Base-by-base conservation (phyloP, 2,113 vertebrate genomes). In the Chamaetylas fuelleborni region DNA sequence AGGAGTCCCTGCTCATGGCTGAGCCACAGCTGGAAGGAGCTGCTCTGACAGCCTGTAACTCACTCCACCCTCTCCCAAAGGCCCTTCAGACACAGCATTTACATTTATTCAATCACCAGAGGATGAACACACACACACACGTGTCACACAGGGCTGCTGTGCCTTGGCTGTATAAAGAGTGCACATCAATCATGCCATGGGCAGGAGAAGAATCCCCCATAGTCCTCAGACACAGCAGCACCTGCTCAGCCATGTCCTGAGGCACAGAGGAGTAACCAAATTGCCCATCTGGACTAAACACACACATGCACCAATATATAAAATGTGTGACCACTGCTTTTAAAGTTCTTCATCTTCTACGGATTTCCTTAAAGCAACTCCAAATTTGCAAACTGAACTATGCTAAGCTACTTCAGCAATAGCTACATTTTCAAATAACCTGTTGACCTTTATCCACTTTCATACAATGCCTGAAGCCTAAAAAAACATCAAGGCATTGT, bases 51-150 rank as follows among this genome's bases (percentile, higher is more conserved):
- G 36, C 13, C 24, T 1, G 0, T 7, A 82, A 58, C 15, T 62
- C 23, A 0, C 43, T 13, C 17, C 74, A 74, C 29, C 58, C 54
- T 72, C 36, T 80, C 71, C 24, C 76, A 18, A 38, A 10, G 33
- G 62, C 62, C 48, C 77, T 43, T 47, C 54, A 77, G 57, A 54
- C 40, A 22, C 8, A 29, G 34, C 45, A 34, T 8, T 19, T 11
- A 7, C 42, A 40, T 40, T 40, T 40, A 45, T 8, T 33, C 29
- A 34, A 43, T 34, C 67, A 42, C 19, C n/a, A 4, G 10, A 58
- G 62, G 28, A 45, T 7, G 53, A 40, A 6, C 6, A 25, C 7
- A 4, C 25, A 5, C 4, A 0, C 1, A 1, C 26, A 4, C 17
- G 13, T 36, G 10, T 38, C 38, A 28, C 53, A 7, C 12, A 10